Evolutionary conservation across 2,888 invertebrate genomes (phyloP).

Genomic region (Drosophila eohydei): DNA sequence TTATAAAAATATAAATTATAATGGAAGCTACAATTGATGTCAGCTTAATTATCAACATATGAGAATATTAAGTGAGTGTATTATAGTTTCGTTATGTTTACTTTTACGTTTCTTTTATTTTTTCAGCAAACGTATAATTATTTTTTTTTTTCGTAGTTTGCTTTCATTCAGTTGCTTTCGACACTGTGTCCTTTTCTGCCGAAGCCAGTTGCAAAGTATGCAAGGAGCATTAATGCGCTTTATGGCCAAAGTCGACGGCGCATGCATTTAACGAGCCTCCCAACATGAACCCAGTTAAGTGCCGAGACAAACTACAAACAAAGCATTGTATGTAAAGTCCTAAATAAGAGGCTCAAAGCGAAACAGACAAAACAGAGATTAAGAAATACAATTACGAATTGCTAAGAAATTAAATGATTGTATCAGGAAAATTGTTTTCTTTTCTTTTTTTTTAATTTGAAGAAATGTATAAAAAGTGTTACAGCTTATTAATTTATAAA

Average conservation of each 20-base stretch:
- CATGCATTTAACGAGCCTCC: slow-evolving; percentile 62
- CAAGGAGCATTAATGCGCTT: slow-evolving; percentile 65
- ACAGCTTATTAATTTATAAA: not conserved
- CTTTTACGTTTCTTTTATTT: not conserved
- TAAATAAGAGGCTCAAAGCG: slow-evolving; percentile 6
- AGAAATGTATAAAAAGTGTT: too few relatives aligned
- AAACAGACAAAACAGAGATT: not conserved
- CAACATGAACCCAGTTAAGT: slow-evolving; percentile 18
- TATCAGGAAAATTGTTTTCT: not conserved
- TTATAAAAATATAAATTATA: not conserved
- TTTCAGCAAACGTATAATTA: slow-evolving; percentile 15
- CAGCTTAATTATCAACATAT: not conserved
- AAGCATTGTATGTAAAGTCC: slow-evolving; percentile 14
- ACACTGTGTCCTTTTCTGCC: not conserved
- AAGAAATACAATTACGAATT: slow-evolving; percentile 7
- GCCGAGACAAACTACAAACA: slow-evolving; percentile 9
- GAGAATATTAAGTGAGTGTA: slow-evolving; percentile 1
- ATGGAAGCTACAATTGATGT: not conserved
- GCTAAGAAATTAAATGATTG: not conserved
- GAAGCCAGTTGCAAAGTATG: slow-evolving; percentile 35
- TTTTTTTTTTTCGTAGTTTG: slow-evolving; percentile 26
- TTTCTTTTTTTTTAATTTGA: not conserved
- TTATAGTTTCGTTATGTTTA: not conserved
- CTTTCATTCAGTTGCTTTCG: slow-evolving; percentile 28
- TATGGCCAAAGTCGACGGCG: slow-evolving; percentile 56